These are phyloP conservation scores for Gerosis bhagava DNA, from an alignment of 2,888 invertebrate genomes.

Conservation along the genomic window DNA sequence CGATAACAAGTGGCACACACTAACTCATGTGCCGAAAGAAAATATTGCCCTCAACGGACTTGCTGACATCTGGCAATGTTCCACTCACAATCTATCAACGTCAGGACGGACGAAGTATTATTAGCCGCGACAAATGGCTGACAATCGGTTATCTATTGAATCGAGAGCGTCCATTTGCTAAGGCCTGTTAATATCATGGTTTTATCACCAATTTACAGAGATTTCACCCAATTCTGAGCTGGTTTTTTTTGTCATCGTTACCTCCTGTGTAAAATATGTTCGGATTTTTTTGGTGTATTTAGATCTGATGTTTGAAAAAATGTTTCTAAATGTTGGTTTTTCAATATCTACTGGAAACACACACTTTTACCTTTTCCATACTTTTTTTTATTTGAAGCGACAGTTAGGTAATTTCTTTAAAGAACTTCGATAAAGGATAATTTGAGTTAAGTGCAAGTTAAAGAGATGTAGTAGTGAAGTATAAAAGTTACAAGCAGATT, in stretches of 20 bases:
- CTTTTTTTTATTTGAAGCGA: no score
- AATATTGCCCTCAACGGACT: slow-evolving; percentile 45
- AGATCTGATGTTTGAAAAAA: no score
- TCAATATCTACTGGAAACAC: no score
- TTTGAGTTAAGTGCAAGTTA: no score
- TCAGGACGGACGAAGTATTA: slow-evolving; percentile 39
- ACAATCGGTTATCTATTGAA: slow-evolving; percentile 55
- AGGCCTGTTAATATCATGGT: slow-evolving; percentile 26
- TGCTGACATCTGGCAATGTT: slow-evolving; percentile 53
- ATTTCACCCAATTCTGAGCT: neutral
- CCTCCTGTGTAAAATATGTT: no score
- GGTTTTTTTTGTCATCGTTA: slow-evolving; percentile 10
- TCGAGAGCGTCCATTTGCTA: slow-evolving; percentile 24
- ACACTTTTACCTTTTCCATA: no score
- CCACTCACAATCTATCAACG: slow-evolving; percentile 50
- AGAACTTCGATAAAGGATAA: no score
- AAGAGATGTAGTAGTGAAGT: no score
- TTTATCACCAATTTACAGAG: slow-evolving; percentile 11
- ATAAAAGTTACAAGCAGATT: no score
- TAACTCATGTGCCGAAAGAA: slow-evolving; percentile 18
- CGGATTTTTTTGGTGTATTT: no score
- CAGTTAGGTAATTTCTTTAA: no score
- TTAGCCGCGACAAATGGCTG: slow-evolving; percentile 59
- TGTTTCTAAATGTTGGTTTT: no score
- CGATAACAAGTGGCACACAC: neutral